These are phyloP conservation scores for Nasua narica DNA, from an alignment of 2,797 vertebrate species.

Conservation along the genomic window DNA sequence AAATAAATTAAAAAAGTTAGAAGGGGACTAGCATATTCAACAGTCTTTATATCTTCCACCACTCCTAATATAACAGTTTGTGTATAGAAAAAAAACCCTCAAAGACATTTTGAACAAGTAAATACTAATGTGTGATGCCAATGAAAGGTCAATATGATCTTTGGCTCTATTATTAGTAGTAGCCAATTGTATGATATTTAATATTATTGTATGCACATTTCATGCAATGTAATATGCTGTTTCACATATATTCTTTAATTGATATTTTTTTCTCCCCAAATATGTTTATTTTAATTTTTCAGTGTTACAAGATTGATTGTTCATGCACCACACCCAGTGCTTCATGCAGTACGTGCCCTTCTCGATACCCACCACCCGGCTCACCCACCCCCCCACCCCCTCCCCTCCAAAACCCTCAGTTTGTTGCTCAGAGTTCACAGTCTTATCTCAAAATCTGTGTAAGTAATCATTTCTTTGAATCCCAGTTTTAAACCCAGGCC, in stretches of 20 bases:
- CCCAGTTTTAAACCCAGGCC: background rate
- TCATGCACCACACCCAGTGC: no score
- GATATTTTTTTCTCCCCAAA: no score
- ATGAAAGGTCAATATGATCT: slow-evolving; percentile 6
- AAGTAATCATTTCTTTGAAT: background rate
- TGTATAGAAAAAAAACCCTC: background rate
- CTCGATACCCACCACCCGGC: no score
- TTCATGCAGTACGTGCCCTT: no score
- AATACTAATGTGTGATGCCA: background rate
- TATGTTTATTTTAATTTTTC: no score
- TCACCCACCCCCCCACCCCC: no score
- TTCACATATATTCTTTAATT: background rate
- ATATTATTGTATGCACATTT: background rate
- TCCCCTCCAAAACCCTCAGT: no score
- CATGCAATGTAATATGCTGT: background rate
- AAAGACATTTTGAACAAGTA: slow-evolving; percentile 31
- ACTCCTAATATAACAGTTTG: background rate
- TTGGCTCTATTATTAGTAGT: background rate
- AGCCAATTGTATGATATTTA: background rate
- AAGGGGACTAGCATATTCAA: background rate
- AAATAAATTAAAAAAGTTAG: background rate
- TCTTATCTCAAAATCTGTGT: background rate
- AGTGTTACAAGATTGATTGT: no score
- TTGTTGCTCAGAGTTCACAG: no score
- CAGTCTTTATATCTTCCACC: background rate